A percentile compares a stretch with the other conserved stretches of the same genome.
Evolutionary conservation across 2,113 vertebrate species (phyloP).

Genomic region (pig (Sus scrofa)): DNA sequence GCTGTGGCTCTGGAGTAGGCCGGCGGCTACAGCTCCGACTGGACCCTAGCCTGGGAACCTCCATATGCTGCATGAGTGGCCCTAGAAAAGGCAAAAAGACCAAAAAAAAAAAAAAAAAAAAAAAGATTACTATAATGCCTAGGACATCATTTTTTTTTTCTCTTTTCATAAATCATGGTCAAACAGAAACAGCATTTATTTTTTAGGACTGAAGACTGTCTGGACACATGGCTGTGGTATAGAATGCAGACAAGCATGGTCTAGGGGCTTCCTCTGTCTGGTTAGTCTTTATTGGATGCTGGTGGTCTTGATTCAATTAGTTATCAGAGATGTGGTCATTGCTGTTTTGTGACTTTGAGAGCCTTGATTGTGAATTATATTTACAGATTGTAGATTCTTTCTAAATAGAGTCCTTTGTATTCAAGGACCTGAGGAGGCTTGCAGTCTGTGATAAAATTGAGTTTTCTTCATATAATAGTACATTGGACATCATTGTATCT

Average conservation of each 20-base stretch:
- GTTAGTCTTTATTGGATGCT: conserved; percentile 83
- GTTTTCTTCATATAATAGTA: conserved; percentile 61
- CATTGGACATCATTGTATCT: conserved; percentile 43
- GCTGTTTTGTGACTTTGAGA: conserved; percentile 87
- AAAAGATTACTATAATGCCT: too few relatives aligned
- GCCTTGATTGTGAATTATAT: conserved; percentile 89
- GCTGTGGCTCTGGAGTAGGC: too few relatives aligned
- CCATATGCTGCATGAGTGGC: too few relatives aligned
- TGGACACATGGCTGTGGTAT: conserved; percentile 37
- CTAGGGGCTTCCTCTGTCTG: conserved; percentile 79
- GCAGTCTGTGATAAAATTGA: conserved; percentile 79
- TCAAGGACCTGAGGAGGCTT: conserved; percentile 84
- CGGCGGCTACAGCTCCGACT: too few relatives aligned
- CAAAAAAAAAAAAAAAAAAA: too few relatives aligned
- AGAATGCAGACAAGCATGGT: conserved; percentile 68
- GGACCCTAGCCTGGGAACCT: too few relatives aligned
- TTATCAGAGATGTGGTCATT: conserved; percentile 86
- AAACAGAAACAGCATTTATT: conserved; percentile 59
- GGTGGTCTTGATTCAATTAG: conserved; percentile 87
- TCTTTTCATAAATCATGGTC: conserved; percentile 61
- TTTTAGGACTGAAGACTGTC: conserved; percentile 64
- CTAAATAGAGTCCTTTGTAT: conserved; percentile 88
- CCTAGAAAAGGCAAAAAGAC: too few relatives aligned
- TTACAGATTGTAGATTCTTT: conserved; percentile 88
- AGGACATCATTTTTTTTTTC: neutral